Evolutionary conservation across 2,113 vertebrate genomes (phyloP).

Genomic region (Ceyx margarethae): DNA sequence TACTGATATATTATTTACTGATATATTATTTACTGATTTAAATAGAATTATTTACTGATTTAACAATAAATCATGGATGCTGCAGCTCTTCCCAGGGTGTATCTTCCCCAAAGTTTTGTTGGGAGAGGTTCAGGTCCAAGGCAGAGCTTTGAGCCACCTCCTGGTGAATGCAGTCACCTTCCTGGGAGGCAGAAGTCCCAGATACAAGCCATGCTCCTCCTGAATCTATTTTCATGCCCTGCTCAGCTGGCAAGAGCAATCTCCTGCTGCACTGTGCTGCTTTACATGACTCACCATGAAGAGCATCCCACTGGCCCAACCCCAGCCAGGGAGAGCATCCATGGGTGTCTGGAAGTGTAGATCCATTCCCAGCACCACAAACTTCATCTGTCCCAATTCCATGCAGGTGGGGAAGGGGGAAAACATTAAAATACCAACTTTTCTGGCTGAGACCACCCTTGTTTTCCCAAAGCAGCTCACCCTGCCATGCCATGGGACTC

Average conservation of each 20-base stretch:
- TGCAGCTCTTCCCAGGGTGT: accelerated
- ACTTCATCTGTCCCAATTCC: neutral
- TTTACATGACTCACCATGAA: neutral
- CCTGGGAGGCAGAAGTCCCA: neutral
- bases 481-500: neutral
- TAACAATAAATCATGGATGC: neutral
- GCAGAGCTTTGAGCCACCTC: neutral
- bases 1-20: too few species aligned
- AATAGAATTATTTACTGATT: neutral
- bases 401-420: neutral
- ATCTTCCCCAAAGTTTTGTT: neutral
- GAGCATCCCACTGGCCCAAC: neutral
- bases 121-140: neutral
- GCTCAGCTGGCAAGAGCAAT: neutral
- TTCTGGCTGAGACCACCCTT: neutral
- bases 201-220: neutral
- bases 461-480: neutral
- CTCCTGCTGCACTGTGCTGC: neutral
- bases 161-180: neutral
- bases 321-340: neutral
- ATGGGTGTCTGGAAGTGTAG: accelerated
- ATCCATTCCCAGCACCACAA: neutral
- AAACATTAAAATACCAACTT: neutral
- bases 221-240: neutral
- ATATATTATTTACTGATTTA: too few species aligned